phyloP scores from a whole-genome alignment of 35 echinoderm and acorn worm genomes.

The Holothuria glaberrima region DNA sequence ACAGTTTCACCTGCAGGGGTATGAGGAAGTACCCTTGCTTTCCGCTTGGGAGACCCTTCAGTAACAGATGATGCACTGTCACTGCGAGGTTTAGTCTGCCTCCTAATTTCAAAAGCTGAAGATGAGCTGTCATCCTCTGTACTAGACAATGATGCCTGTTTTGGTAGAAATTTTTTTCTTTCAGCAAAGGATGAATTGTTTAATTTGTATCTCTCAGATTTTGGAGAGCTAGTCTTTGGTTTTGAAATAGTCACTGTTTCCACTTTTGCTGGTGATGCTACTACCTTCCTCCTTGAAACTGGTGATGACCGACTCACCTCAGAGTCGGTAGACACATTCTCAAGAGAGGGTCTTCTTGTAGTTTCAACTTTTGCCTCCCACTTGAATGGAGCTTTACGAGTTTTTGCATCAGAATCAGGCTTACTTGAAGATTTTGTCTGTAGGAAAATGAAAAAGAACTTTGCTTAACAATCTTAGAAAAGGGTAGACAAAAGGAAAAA shows the following conservation, averaged over 20 bases:
- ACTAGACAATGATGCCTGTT: constrained; percentile 22
- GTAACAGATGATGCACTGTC: not conserved
- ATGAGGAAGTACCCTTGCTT: not conserved
- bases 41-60: constrained; percentile 9
- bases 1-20: not conserved
- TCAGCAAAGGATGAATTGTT: not conserved
- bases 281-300: not conserved
- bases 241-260: constrained; percentile 64
- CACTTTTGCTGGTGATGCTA: constrained; percentile 46
- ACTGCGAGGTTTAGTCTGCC: constrained; percentile 6
- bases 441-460: not conserved
- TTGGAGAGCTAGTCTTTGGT: constrained; percentile 21
- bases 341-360: constrained; percentile 27
- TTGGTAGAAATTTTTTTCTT: not conserved
- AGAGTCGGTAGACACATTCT: constrained; percentile 50
- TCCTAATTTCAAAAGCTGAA: not conserved
- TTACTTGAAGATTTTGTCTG: constrained; percentile 1
- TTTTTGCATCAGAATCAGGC: not conserved
- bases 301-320: constrained; percentile 45
- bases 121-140: constrained; percentile 45
- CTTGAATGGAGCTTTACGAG: constrained; percentile 38
- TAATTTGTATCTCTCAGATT: not conserved
- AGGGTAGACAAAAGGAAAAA: too few relatives aligned
- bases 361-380: constrained; percentile 50
- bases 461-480: too few relatives aligned